These are phyloP conservation scores for Philonicus albiceps DNA, from an alignment of 2,888 invertebrate species.

Conservation along the genomic window DNA sequence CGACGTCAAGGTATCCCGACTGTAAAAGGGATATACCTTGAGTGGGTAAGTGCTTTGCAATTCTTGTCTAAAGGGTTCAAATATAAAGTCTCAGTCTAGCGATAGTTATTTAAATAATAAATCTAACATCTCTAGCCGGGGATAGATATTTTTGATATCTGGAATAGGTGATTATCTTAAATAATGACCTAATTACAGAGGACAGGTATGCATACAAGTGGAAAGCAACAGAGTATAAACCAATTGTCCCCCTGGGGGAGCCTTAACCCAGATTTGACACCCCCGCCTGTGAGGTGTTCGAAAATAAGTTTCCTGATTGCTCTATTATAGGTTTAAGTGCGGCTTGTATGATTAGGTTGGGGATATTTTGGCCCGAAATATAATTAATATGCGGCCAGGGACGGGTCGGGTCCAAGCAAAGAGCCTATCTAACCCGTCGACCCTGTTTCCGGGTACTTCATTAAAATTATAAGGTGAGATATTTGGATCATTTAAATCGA, in stretches of 20 bases:
- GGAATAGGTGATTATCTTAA: background rate
- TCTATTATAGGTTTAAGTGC: background rate
- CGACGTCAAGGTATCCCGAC: conserved; percentile 88
- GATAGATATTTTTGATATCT: conserved; percentile 3
- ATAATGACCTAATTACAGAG: conserved; percentile 8
- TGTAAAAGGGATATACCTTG: conserved; percentile 58
- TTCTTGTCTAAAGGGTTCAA: background rate
- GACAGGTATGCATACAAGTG: background rate
- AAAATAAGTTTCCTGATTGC: conserved; percentile 32
- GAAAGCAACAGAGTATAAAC: background rate
- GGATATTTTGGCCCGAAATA: background rate
- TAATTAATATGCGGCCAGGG: conserved; percentile 2
- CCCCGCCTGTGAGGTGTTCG: background rate
- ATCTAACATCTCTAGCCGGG: background rate
- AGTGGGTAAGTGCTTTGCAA: background rate
- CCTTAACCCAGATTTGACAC: conserved; percentile 18
- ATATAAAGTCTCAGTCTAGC: background rate
- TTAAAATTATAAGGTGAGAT: conserved; percentile 10
- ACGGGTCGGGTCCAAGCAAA: background rate
- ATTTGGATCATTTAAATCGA: background rate
- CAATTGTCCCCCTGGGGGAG: background rate
- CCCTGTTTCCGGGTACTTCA: background rate
- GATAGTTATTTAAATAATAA: background rate
- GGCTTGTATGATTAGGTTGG: background rate
- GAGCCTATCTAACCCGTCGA: background rate